Evolutionary conservation across 2,797 vertebrate species (phyloP).

Genomic region (Gadopsis marmoratus): DNA sequence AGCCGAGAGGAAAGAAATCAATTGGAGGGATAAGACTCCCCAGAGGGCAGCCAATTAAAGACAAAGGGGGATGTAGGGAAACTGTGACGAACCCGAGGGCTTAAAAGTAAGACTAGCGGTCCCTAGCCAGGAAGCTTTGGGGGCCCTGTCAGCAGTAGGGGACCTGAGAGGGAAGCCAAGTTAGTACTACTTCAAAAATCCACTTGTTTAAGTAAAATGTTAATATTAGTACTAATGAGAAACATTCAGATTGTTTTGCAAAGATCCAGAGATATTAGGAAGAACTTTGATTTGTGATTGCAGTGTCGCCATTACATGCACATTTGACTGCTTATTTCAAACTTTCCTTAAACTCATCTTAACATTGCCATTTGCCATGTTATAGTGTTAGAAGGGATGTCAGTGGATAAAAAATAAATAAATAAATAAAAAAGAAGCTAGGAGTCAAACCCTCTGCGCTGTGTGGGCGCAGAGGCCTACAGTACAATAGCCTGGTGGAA

Average conservation of each 20-base stretch:
- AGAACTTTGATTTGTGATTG: neutral
- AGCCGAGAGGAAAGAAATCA: constrained; percentile 68
- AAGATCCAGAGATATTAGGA: neutral
- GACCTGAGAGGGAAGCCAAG: constrained; percentile 39
- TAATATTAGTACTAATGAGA: neutral
- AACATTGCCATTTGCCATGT: neutral
- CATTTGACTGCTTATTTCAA: neutral
- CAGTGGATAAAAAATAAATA: constrained; percentile 28
- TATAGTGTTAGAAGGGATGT: constrained; percentile 20
- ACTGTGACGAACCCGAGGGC: constrained; percentile 60
- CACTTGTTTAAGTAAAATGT: constrained; percentile 5
- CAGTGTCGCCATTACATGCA: neutral
- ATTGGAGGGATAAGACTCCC: constrained; percentile 73
- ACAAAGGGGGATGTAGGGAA: constrained; percentile 59
- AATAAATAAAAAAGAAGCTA: neutral
- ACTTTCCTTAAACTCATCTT: neutral
- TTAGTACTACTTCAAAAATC: neutral
- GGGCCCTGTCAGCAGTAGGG: constrained; percentile 38
- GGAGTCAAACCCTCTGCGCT: constrained; percentile 30
- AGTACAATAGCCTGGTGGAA: constrained; percentile 42
- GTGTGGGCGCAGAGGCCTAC: constrained; percentile 29
- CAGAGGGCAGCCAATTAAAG: constrained; percentile 78
- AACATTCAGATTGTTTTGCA: neutral
- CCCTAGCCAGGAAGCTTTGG: constrained; percentile 44
- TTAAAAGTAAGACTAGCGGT: constrained; percentile 37